Evolutionary conservation across 2,797 vertebrate genomes (phyloP).

Genomic region (Pangasius macronema): DNA sequence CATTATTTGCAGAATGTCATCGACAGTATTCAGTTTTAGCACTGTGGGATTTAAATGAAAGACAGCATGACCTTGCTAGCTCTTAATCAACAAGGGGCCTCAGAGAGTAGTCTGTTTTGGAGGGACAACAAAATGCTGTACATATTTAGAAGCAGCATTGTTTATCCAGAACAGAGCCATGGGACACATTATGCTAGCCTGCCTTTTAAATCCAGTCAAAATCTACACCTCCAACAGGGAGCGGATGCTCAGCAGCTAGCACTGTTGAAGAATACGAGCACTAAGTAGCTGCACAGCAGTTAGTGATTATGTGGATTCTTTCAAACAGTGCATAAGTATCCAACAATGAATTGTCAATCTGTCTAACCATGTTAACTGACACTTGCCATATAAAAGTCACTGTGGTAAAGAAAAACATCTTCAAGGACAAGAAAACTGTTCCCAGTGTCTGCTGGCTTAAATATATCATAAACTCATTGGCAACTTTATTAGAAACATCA

Average conservation of each 20-base stretch:
- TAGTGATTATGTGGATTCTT: constrained; percentile 40
- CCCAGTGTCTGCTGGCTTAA: neutral
- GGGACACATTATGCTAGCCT: constrained; percentile 29
- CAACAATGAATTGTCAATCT: constrained; percentile 33
- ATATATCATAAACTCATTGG: neutral
- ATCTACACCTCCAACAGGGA: constrained; percentile 39
- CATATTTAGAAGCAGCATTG: constrained; percentile 39
- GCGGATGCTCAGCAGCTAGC: constrained; percentile 44
- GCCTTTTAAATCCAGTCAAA: constrained; percentile 37
- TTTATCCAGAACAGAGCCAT: constrained; percentile 29
- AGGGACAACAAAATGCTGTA: constrained; percentile 31
- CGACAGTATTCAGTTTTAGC: constrained; percentile 27
- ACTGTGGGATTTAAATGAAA: constrained; percentile 40
- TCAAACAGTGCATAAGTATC: constrained; percentile 11
- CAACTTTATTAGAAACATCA: neutral
- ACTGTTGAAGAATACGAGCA: constrained; percentile 32
- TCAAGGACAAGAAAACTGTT: neutral
- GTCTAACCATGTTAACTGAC: constrained; percentile 24
- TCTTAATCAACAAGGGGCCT: constrained; percentile 39
- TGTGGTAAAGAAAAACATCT: neutral
- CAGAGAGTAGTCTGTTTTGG: constrained; percentile 3
- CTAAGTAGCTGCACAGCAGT: constrained; percentile 27
- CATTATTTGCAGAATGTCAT: constrained; percentile 27
- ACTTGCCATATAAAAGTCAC: constrained; percentile 6
- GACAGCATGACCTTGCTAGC: constrained; percentile 41